phyloP scores from a whole-genome alignment of 2,113 vertebrate genomes.

The Austrofundulus limnaeus region DNA sequence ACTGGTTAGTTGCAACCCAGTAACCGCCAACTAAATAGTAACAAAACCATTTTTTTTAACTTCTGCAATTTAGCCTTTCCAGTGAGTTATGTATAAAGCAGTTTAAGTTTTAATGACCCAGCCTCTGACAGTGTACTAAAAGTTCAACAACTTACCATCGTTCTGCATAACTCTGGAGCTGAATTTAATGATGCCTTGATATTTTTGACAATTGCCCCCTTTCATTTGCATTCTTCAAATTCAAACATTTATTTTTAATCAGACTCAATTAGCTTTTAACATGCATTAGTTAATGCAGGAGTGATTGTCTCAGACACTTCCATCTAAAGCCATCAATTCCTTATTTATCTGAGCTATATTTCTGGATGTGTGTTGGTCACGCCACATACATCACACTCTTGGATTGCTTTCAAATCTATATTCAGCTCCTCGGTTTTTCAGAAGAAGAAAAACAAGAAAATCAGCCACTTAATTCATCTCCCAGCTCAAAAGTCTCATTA shows the following conservation, averaged over 20 bases:
- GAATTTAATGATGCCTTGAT: not conserved
- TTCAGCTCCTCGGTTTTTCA: conserved; percentile 40
- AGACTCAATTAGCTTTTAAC: conserved; percentile 17
- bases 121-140: not conserved
- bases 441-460: conserved; percentile 54
- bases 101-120: not conserved
- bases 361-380: conserved; percentile 27
- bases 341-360: conserved; percentile 11
- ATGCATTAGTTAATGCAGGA: conserved; percentile 26
- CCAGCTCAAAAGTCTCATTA: conserved; percentile 79
- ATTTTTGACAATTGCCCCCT: conserved; percentile 2
- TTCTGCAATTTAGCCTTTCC: not conserved
- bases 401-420: conserved; percentile 28
- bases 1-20: not conserved
- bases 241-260: conserved; percentile 2
- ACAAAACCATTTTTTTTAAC: not conserved
- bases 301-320: conserved; percentile 30
- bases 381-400: conserved; percentile 40
- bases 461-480: conserved; percentile 82
- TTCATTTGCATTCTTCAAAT: conserved; percentile 9
- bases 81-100: not conserved
- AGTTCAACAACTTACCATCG: not conserved
- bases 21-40: not conserved
- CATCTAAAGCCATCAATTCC: conserved; percentile 33
- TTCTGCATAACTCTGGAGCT: conserved; percentile 10